Conservation (phyloP, 2,797 vertebrate species). For the Arremon aurantiirostris region DNA sequence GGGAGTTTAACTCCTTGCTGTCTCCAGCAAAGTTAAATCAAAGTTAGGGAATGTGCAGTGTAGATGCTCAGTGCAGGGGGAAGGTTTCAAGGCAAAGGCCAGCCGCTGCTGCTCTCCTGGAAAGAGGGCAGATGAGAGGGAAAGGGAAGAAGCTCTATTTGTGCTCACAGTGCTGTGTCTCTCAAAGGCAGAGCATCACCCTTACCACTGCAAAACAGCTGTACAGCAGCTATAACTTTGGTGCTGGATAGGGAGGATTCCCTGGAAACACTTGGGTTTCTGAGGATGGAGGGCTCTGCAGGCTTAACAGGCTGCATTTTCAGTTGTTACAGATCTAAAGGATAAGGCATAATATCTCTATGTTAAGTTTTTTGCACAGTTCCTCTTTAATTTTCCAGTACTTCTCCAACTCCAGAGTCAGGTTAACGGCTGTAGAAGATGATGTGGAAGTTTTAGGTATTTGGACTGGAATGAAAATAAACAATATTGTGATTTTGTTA, state of each 20-base stretch:
- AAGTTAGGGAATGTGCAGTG: neutral
- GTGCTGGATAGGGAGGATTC: neutral
- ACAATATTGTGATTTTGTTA: neutral
- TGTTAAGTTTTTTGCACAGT: neutral
- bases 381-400: neutral
- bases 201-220: neutral
- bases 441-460: neutral
- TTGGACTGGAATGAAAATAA: neutral
- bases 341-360: neutral
- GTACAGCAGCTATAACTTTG: neutral
- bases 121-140: neutral
- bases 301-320: neutral
- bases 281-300: neutral
- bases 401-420: neutral
- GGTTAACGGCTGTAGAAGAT: neutral
- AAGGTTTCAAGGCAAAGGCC: neutral
- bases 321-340: neutral
- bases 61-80: neutral
- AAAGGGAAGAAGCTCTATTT: neutral
- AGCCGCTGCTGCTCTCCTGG: neutral
- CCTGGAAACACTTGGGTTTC: neutral
- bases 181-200: neutral
- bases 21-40: neutral
- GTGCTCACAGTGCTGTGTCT: neutral
- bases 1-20: conserved; percentile 69